Evolutionary conservation across 2,888 invertebrate species (phyloP), one percentile per base, ranked within the genome.

Genomic region (Xylophagus ater): DNA sequence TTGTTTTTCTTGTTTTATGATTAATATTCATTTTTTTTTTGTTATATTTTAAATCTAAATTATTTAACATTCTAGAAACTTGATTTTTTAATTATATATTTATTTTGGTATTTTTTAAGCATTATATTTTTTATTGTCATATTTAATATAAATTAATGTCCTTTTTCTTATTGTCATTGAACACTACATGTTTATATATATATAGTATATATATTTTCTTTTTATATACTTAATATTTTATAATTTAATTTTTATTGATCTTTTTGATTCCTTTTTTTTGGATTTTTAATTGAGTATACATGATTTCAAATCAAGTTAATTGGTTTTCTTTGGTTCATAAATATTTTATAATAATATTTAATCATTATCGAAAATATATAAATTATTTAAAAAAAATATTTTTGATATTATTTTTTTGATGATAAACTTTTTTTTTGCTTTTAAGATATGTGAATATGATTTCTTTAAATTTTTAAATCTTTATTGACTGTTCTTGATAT

Each of bases 131-230:
- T 26, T 32, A 39, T 33, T 23, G 21, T 21, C 25, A 20, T 25
- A 4, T 13, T 25, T 25, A 6, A 9, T 6, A 12, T 25, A 25
- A 12, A 6, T 25, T 25, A 12, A 25, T 25, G 25, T 25, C 13
- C 13, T 13, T 25, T 25, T 25, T 9, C 13, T 39, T 39, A 39
- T 39, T 39, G 33, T 39, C 39, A 39, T 26, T 39, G 39, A 39
- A 39, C 39, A 39, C 39, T 39, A 39, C 39, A 14, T 24, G 29
- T 31, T 37, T 30, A 19, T 24, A 17, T 37, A 29, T 36, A 29
- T 20, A 17, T 31, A 7, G 9, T 7, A 15, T 15, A 17, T 18
- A 3, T 31, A 4, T 17, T 9, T 17, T 14, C 8, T 4, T 31
- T 17, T 31, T 15, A 14, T 14, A 15, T 31, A 17, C 14, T 31